Conservation (phyloP, 2,797 vertebrate species). For the Crax fasciolata region DNA sequence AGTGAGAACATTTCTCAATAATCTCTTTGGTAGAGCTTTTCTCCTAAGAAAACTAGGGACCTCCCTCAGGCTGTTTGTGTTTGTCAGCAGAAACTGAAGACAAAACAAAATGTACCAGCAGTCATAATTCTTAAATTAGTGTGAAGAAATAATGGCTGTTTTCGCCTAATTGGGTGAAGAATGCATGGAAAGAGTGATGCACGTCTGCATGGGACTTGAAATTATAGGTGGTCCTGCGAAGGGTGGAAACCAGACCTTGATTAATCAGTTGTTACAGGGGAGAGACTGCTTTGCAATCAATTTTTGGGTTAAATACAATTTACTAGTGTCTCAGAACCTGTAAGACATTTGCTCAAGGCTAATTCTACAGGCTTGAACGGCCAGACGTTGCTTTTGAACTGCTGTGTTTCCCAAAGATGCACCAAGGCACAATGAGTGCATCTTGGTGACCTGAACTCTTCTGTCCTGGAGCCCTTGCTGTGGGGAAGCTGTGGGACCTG, state of each 20-base stretch:
- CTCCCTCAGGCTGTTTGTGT: slow-evolving; percentile 39
- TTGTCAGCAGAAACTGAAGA: slow-evolving; percentile 47
- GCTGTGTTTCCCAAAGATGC: background rate
- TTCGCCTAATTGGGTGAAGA: slow-evolving; percentile 49
- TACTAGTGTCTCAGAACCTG: background rate
- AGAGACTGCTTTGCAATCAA: background rate
- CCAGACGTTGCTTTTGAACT: background rate
- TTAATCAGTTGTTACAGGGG: slow-evolving; percentile 14
- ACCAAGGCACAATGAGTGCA: background rate
- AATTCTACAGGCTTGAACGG: background rate
- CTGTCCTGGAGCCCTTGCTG: background rate
- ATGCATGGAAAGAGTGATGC: slow-evolving; percentile 59
- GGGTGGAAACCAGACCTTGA: background rate
- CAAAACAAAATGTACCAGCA: slow-evolving; percentile 58
- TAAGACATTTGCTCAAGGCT: background rate
- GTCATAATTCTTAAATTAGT: slow-evolving; percentile 30
- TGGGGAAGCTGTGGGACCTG: rapidly evolving
- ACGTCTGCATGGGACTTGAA: background rate
- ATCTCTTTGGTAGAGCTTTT: slow-evolving; percentile 21
- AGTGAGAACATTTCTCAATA: slow-evolving; percentile 58
- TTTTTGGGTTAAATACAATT: background rate
- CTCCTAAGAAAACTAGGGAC: slow-evolving; percentile 48
- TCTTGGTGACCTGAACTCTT: background rate
- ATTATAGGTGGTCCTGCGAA: slow-evolving; percentile 12
- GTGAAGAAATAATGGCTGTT: slow-evolving; percentile 53